Base-by-base conservation (phyloP, 2,888 invertebrate species). In the Lasioglossum calceatum region DNA sequence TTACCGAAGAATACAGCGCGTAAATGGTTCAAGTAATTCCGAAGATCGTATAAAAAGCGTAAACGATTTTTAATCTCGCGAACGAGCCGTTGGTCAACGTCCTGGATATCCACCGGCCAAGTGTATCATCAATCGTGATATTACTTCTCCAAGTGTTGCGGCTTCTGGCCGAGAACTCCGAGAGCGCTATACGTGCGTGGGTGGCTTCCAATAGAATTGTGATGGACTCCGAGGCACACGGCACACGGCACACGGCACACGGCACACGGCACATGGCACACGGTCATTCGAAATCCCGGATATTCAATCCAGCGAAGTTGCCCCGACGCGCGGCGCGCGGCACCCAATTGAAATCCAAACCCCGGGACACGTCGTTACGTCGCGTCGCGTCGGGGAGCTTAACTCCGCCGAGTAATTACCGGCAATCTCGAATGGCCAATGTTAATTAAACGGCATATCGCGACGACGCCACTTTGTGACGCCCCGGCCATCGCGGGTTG, bases 371-470 rank as follows among this genome's bases (percentile, higher is more conserved):
- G 44, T 67, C 47, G 77, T 50, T 70, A 70, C 67, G 36, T 27
- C 27, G 27, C 67, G 36, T 27, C 27, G 27, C 27, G 27, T 70
- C 47, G 47, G 58, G 27, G 4, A 36, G 50, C 39, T 70, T 36
- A 70, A 70, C 77, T 78, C 77, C 36, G 77, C 4, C 73, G 47
- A 58, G n/a, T 61, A 44, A 79, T 79, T 73, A 58, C 32, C 58
- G 61, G 42, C 61, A 79, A 73, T 61, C 72, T 61, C 58, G 61
- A 36, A 73, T 44, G 61, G 39, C n/a, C 58, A 44, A 61, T 61
- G 79, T 47, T 73, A 79, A 79, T 79, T 79, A 61, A 79, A 58
- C 73, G 79, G 72, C 39, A 72, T 78, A 78, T 78, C 77, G 64
- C 42, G 44, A 19, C 67, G 64, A 19, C 67, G 47, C 44, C 47